Percentiles rank a stretch among this genome's conserved stretches.
Evolutionary conservation across 2,797 vertebrate genomes (phyloP).

Genomic region (Syngnathus acus): DNA sequence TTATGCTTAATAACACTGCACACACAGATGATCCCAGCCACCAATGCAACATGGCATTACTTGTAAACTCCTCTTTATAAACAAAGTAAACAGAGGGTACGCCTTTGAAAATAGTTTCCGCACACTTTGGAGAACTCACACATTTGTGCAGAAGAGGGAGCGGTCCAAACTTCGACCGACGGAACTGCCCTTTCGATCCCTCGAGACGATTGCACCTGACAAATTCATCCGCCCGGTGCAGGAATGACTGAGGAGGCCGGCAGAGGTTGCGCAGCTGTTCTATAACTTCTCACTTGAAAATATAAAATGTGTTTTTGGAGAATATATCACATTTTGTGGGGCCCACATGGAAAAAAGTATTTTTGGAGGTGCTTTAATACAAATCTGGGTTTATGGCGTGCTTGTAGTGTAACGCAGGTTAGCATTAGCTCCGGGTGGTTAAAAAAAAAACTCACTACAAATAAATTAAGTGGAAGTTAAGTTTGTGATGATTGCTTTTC

Average conservation of each 20-base stretch:
- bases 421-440: no score
- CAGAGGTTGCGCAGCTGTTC: neutral
- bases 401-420: no score
- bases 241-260: neutral
- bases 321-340: neutral
- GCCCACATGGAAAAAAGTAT: neutral
- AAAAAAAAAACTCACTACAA: no score
- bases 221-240: neutral
- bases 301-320: neutral
- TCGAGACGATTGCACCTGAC: neutral
- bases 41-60: conserved; percentile 3
- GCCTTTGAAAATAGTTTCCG: neutral
- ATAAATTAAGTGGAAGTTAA: no score
- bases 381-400: no score
- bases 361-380: neutral
- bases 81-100: neutral
- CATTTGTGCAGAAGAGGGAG: neutral
- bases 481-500: neutral
- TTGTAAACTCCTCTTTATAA: conserved; percentile 3
- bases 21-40: conserved; percentile 5
- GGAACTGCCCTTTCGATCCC: neutral
- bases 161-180: neutral
- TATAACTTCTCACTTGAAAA: conserved; percentile 9
- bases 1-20: neutral
- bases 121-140: neutral